A percentile compares a stretch with the other conserved stretches of the same genome.
These are phyloP conservation scores for Choloepus hoffmanni DNA, from an alignment of 2,113 vertebrate genomes.

Conservation along the genomic window DNA sequence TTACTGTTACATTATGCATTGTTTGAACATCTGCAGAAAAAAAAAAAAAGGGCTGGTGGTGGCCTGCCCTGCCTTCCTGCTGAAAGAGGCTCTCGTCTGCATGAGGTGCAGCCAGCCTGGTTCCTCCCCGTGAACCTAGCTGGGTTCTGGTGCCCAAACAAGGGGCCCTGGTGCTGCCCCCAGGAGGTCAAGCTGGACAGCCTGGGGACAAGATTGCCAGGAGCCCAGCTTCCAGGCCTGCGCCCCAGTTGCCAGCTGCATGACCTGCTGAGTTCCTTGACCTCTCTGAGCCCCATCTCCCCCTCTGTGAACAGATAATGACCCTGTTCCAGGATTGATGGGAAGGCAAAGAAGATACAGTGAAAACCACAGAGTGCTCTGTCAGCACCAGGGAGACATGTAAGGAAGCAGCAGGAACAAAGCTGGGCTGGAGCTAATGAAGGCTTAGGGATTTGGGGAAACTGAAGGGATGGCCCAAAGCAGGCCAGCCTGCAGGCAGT, in stretches of 20 bases:
- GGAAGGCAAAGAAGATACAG: not conserved
- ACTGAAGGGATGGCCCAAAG: not conserved
- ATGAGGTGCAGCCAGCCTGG: not conserved
- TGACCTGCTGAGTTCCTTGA: not conserved
- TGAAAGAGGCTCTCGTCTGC: not conserved
- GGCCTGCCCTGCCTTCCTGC: not conserved
- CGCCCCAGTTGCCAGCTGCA: not conserved
- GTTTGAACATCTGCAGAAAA: too few relatives aligned
- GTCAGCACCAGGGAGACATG: not conserved
- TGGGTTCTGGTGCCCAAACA: not conserved
- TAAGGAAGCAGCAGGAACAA: not conserved
- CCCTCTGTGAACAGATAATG: not conserved
- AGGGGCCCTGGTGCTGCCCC: not conserved
- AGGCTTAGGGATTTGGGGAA: not conserved
- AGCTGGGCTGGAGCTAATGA: not conserved
- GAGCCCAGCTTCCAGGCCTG: not conserved
- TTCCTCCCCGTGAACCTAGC: not conserved
- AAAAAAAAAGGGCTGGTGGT: not conserved
- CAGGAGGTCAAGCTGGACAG: not conserved
- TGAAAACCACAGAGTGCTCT: not conserved
- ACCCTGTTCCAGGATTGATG: not conserved
- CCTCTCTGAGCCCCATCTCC: not conserved
- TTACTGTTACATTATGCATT: too few relatives aligned
- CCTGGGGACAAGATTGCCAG: not conserved
- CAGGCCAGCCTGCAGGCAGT: not conserved